Evolutionary conservation across 2,113 vertebrate genomes (phyloP), one percentile per base, ranked within the genome.

Genomic region (Talpa occidentalis): DNA sequence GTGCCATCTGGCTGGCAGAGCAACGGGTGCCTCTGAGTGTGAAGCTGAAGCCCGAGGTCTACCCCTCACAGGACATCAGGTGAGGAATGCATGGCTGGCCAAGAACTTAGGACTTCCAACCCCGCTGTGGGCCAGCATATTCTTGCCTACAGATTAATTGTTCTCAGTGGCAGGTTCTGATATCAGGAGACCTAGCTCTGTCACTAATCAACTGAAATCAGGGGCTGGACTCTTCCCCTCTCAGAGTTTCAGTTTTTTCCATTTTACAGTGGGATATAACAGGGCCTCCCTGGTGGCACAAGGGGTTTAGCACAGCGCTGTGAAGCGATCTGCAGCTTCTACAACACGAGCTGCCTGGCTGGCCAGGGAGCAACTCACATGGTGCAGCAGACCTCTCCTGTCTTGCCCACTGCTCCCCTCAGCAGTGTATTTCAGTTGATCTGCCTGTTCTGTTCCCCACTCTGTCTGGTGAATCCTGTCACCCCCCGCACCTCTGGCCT

Each of bases 1-100:
- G 98, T 67, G 98, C 98, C 26, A 91, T 97, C 80, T 97, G 88
- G 91, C 97, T 99, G 73, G 98, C 98, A 0, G 94, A 98, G 22
- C 98, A 98, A 19, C 94, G 56, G 0, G 87, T 98, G 0, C 98
- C 98, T 0, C 96, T 99, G 87, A 97, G 35, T 0, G 98, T 99
- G 72, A 97, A 89, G 2, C 54, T 99, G 95, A 95, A 69, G 77
- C 97, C 89, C 0, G 97, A 98, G n/a, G 97, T 87, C 2, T 98
- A 98, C 77, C 96, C 97, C 0, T 93, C 97, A 44, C 98, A 98
- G 32, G 97, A 98, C 19, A 96, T 98, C 95, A 97, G 96, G 98
- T 98, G 47, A 97, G 95, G 64, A n/a, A 19, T 0, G 8, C 6
- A 0, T 2, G 54, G 73, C n/a, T 26, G 32, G 40, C 21, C 35